Evolutionary conservation across 2,888 invertebrate species (phyloP).

Genomic region (Cheilosia urbana): DNA sequence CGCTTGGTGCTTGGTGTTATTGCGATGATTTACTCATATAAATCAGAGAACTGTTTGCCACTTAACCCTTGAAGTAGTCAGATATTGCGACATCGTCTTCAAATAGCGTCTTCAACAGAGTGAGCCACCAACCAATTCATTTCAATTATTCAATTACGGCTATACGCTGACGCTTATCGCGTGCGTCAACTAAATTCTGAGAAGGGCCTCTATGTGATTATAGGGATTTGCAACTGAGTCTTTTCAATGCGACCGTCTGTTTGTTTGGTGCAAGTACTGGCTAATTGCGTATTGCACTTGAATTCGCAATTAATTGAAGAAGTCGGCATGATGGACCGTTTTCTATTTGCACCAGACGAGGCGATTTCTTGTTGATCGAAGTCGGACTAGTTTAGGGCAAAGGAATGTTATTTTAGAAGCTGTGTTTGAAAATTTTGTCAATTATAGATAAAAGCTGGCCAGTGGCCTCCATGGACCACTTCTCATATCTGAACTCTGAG

Average conservation of each 20-base stretch:
- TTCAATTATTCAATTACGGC: constrained; percentile 61
- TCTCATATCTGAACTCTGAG: too few relatives aligned
- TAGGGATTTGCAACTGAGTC: constrained; percentile 25
- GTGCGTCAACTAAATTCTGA: constrained; percentile 30
- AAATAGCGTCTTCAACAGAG: constrained; percentile 40
- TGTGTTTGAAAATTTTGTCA: too few relatives aligned
- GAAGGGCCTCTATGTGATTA: constrained; percentile 33
- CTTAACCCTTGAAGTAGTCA: constrained; percentile 51
- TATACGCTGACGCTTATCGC: constrained; percentile 23
- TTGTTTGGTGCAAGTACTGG: constrained; percentile 9
- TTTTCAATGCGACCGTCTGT: background rate
- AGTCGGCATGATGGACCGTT: background rate
- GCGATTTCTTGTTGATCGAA: too few relatives aligned
- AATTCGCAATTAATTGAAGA: constrained; percentile 10
- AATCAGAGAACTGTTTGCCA: constrained; percentile 56
- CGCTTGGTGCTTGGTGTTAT: constrained; percentile 18
- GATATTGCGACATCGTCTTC: constrained; percentile 13
- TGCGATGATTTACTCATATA: constrained; percentile 44
- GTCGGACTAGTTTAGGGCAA: too few relatives aligned
- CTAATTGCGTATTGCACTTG: constrained; percentile 29
- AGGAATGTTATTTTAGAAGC: too few relatives aligned
- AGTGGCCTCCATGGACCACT: too few relatives aligned
- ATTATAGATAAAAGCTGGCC: too few relatives aligned
- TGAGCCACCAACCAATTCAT: constrained; percentile 51
- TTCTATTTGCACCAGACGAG: background rate